Conservation (phyloP, 1,140 invertebrate genomes). For the Druon quercuslanigerum region DNA sequence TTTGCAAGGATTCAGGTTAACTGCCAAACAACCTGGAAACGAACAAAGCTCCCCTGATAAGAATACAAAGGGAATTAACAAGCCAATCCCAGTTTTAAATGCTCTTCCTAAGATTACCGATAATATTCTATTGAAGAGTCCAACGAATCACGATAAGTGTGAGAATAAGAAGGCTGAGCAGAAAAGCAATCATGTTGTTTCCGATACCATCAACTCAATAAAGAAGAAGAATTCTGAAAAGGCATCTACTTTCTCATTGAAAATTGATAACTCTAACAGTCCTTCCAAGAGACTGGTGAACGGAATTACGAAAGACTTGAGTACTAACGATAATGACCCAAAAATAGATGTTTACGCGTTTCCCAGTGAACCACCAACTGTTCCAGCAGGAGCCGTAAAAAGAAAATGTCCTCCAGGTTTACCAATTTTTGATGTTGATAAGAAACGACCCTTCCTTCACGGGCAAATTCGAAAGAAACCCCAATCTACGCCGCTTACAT, state of each 20-base stretch:
- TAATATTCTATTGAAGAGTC: not conserved
- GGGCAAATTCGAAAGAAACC: slow-evolving; percentile 31
- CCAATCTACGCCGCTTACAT: slow-evolving; percentile 35
- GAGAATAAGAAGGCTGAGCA: slow-evolving; percentile 1
- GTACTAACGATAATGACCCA: slow-evolving; percentile 31
- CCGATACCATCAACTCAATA: not conserved
- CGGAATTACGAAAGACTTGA: slow-evolving; percentile 35
- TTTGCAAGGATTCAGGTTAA: slow-evolving; percentile 62
- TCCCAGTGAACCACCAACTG: slow-evolving; percentile 55
- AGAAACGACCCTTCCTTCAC: slow-evolving; percentile 38
- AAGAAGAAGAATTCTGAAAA: not conserved
- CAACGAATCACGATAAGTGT: not conserved
- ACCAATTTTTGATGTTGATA: slow-evolving; percentile 60
- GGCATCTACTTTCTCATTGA: not conserved
- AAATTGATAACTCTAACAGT: not conserved
- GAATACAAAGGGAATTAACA: slow-evolving; percentile 1
- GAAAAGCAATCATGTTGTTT: not conserved
- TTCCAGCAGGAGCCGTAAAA: slow-evolving; percentile 62
- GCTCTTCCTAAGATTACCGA: not conserved
- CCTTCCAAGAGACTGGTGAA: slow-evolving; percentile 12
- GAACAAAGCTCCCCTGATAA: slow-evolving; percentile 3
- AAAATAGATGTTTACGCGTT: slow-evolving; percentile 65
- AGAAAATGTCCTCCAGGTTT: slow-evolving; percentile 68
- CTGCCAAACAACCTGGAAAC: slow-evolving; percentile 54
- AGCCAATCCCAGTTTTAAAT: not conserved